Conservation (phyloP, 2,797 vertebrate genomes). For the Mormyrus hasselquistii region DNA sequence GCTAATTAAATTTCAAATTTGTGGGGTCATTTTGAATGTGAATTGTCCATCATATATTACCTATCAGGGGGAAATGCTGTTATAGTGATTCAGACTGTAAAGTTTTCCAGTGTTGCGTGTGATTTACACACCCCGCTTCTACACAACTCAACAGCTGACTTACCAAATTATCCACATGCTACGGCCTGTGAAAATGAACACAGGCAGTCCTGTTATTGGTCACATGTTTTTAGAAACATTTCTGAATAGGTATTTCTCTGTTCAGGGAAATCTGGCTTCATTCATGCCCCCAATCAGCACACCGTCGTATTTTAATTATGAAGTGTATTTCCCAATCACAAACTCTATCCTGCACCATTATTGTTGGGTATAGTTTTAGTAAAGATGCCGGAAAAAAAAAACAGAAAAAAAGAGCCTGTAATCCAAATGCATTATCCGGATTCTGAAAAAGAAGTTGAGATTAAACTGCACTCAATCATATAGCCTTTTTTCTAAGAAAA, state of each 20-base stretch:
- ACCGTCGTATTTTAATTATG: not conserved
- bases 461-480: not conserved
- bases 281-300: not conserved
- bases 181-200: not conserved
- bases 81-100: not conserved
- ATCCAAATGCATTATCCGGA: not conserved
- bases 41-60: not conserved
- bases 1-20: not conserved
- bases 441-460: not conserved
- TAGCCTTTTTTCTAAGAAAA: not conserved
- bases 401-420: not conserved
- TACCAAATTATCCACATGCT: not conserved
- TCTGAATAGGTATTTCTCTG: not conserved
- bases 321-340: not conserved
- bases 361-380: not conserved
- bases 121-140: not conserved
- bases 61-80: not conserved
- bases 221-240: not conserved
- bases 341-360: not conserved
- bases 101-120: not conserved
- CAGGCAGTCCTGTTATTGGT: not conserved
- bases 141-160: not conserved
- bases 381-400: not conserved
- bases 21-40: not conserved
- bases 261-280: not conserved